Evolutionary conservation across 1,140 invertebrate species (phyloP).

Genomic region (Drosophila setifemur): DNA sequence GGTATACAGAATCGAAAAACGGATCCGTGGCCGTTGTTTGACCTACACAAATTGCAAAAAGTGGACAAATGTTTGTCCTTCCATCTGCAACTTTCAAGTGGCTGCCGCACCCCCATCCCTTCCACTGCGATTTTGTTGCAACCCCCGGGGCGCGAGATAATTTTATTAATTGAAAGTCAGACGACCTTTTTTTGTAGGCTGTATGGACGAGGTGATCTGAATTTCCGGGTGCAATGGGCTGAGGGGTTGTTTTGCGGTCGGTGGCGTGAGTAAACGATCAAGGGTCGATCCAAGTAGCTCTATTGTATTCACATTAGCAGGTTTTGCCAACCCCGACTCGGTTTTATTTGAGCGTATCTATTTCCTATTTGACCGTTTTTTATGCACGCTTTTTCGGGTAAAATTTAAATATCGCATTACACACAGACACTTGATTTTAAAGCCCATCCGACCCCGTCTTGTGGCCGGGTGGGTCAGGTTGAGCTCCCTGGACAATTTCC

Average conservation of each 20-base stretch:
- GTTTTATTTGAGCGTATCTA: slow-evolving; percentile 22
- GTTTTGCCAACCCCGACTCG: slow-evolving; percentile 48
- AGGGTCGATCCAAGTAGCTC: slow-evolving; percentile 57
- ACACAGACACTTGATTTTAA: slow-evolving; percentile 74
- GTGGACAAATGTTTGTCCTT: slow-evolving; percentile 74
- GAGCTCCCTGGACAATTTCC: slow-evolving; percentile 62
- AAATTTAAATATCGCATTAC: slow-evolving; percentile 81
- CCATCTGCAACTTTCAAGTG: slow-evolving; percentile 59
- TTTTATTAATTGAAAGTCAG: slow-evolving; percentile 81
- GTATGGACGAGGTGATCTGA: slow-evolving; percentile 19
- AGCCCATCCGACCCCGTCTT: slow-evolving; percentile 44
- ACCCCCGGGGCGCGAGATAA: slow-evolving; percentile 61
- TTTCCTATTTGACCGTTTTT: slow-evolving; percentile 50
- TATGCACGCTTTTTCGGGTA: slow-evolving; percentile 11
- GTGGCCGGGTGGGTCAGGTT: slow-evolving; percentile 32
- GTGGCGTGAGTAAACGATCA: slow-evolving; percentile 39
- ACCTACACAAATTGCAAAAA: slow-evolving; percentile 75
- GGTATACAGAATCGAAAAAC: slow-evolving; percentile 15
- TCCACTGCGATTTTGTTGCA: slow-evolving; percentile 1
- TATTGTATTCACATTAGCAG: slow-evolving; percentile 76
- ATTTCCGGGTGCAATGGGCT: neutral
- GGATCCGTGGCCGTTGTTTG: slow-evolving; percentile 22
- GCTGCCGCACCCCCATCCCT: neutral
- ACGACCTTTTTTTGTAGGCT: slow-evolving; percentile 52
- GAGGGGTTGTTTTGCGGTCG: slow-evolving; percentile 41